These are phyloP conservation scores for Aplodontia rufa DNA, from an alignment of 2,113 vertebrate genomes.

Conservation along the genomic window DNA sequence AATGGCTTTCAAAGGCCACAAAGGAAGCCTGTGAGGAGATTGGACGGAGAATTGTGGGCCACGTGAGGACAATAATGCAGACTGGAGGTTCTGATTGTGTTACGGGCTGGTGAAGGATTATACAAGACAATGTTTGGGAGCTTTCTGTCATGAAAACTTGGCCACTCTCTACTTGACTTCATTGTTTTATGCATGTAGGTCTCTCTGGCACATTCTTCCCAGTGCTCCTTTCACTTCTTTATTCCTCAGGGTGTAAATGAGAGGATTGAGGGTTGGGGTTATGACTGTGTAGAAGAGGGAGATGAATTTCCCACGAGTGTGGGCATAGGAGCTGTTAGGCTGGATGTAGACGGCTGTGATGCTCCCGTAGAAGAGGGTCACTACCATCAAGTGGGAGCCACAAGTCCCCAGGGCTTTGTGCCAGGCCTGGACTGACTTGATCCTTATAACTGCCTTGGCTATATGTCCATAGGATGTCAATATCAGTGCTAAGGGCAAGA, in stretches of 20 bases:
- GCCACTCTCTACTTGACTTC: background rate
- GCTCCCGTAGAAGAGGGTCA: conserved; percentile 62
- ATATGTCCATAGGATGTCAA: conserved; percentile 53
- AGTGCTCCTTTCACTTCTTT: conserved; percentile 56
- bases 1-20: background rate
- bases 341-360: conserved; percentile 61
- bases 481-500: conserved; percentile 53
- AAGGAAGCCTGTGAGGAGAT: background rate
- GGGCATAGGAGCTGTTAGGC: conserved; percentile 52
- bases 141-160: background rate
- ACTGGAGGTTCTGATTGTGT: background rate
- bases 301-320: conserved; percentile 43
- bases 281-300: conserved; percentile 62
- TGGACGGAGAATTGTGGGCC: background rate
- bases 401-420: conserved; percentile 45
- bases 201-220: conserved; percentile 30
- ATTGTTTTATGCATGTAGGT: background rate
- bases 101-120: background rate
- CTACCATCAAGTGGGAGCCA: conserved; percentile 53
- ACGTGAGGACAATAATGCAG: background rate
- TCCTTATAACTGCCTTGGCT: background rate
- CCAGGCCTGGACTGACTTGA: conserved; percentile 47
- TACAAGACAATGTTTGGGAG: background rate
- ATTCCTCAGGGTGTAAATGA: conserved; percentile 65
- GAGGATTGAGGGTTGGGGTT: conserved; percentile 54